Base-by-base conservation (phyloP, 2,797 vertebrate genomes). In the Molossus alvarezi region DNA sequence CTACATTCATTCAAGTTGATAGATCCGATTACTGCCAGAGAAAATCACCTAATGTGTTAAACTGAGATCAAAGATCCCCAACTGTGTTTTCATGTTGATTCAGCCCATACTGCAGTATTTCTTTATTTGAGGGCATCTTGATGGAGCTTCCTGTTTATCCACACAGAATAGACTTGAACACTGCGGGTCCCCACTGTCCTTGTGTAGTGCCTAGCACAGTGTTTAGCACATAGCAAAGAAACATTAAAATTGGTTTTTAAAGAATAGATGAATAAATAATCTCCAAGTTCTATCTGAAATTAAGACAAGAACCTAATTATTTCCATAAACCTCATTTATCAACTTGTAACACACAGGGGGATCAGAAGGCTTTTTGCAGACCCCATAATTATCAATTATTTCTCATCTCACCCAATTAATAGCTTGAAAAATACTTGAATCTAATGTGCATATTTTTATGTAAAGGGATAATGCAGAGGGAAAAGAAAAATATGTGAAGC, bases 281-380 rank as follows among this genome's bases (percentile, higher is more conserved):
- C 15, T 53, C 55, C 72, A 84, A 67, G 71, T 89, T 84, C 25
- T 73, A 92, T 14, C 45, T 89, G 65, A 58, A 87, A 95, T 83
- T 87, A 80, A 91, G 80, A 94, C 48, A 82, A 87, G 48, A 83
- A 67, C 18, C n/a, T 91, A 60, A 90, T 89, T 51, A 79, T 65
- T 95, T 94, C 65, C 72, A 60, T 94, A 71, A 84, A 25, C 58
- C 29, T 85, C 60, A 64, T 86, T 97, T 95, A 85, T 80, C 62
- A 77, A 25, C 4, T 84, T 29, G 55, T 58, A 90, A 75, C n/a
- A 69, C 23, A 67, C 5, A 6, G 41, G 29, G 90, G 69, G 33
- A 96, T 85, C 67, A 90, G 84, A 93, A 84, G 51, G 27, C 23
- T 91, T 91, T 90, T 69, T 55, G 27, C 27, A 81, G 29, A 89